A percentile compares a stretch with the other conserved stretches of the same genome.
These are phyloP conservation scores for Harpagifer antarcticus DNA, from an alignment of 2,797 vertebrate genomes.

Conservation along the genomic window DNA sequence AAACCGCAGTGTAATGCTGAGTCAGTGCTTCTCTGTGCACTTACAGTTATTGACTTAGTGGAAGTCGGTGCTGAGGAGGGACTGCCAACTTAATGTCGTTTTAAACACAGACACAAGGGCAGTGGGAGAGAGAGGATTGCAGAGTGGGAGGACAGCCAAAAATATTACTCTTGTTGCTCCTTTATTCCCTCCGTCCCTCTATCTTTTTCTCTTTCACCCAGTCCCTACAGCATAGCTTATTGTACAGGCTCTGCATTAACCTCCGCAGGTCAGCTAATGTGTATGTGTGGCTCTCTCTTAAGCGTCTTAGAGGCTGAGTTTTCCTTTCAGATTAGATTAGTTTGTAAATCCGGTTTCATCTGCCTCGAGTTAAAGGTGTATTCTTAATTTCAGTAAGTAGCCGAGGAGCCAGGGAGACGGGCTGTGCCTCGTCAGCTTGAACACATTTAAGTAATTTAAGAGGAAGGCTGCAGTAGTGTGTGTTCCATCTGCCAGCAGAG, in stretches of 20 bases:
- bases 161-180: slow-evolving; percentile 24
- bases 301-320: slow-evolving; percentile 60
- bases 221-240: slow-evolving; percentile 16
- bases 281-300: slow-evolving; percentile 36
- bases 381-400: slow-evolving; percentile 66
- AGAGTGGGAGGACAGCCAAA: slow-evolving; percentile 27
- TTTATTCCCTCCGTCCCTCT: neutral
- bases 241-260: slow-evolving; percentile 40
- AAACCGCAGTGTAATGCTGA: slow-evolving; percentile 17
- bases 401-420: slow-evolving; percentile 34
- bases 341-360: slow-evolving; percentile 65
- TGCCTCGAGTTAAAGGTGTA: slow-evolving; percentile 54
- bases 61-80: slow-evolving; percentile 31
- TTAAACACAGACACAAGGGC: slow-evolving; percentile 47
- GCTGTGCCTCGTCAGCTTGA: slow-evolving; percentile 23
- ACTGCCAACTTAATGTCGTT: slow-evolving; percentile 43
- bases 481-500: slow-evolving; percentile 40
- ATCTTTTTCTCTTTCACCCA: slow-evolving; percentile 15
- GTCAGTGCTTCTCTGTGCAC: slow-evolving; percentile 48
- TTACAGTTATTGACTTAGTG: slow-evolving; percentile 49
- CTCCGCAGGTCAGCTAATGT: slow-evolving; percentile 48
- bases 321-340: slow-evolving; percentile 69
- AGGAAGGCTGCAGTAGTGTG: slow-evolving; percentile 23
- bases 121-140: slow-evolving; percentile 23
- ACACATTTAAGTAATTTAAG: slow-evolving; percentile 55